Evolutionary conservation across 2,797 vertebrate genomes (phyloP).

Genomic region (Leucoraja ocellata): DNA sequence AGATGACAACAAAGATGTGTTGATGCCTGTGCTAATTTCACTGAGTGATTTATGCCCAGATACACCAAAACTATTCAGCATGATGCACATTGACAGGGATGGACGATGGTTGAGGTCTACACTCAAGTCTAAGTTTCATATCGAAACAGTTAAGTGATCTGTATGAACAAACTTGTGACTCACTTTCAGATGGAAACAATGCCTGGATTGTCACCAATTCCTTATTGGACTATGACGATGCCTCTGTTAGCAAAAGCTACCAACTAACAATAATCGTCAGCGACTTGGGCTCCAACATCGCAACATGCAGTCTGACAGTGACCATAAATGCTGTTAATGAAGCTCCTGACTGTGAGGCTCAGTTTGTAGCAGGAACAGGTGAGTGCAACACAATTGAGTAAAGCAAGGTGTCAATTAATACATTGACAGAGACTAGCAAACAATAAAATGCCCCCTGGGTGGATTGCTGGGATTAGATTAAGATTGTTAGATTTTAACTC

Average conservation of each 20-base stretch:
- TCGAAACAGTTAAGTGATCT: neutral
- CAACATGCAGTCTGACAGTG: neutral
- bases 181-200: neutral
- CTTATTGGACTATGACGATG: neutral
- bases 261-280: neutral
- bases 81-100: neutral
- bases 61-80: neutral
- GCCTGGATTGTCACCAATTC: neutral
- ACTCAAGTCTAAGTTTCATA: neutral
- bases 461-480: neutral
- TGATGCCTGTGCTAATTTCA: too few relatives aligned
- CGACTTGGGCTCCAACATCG: neutral
- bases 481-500: neutral
- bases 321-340: constrained; percentile 8
- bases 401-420: neutral
- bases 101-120: neutral
- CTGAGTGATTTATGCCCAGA: neutral
- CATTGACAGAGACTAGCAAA: too few relatives aligned
- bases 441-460: too few relatives aligned
- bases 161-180: neutral
- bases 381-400: neutral
- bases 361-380: constrained; percentile 15
- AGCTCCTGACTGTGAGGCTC: constrained; percentile 18
- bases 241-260: neutral
- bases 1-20: too few relatives aligned